These are phyloP conservation scores for Oryzias sinensis DNA, from an alignment of 2,797 vertebrate genomes.

Conservation along the genomic window DNA sequence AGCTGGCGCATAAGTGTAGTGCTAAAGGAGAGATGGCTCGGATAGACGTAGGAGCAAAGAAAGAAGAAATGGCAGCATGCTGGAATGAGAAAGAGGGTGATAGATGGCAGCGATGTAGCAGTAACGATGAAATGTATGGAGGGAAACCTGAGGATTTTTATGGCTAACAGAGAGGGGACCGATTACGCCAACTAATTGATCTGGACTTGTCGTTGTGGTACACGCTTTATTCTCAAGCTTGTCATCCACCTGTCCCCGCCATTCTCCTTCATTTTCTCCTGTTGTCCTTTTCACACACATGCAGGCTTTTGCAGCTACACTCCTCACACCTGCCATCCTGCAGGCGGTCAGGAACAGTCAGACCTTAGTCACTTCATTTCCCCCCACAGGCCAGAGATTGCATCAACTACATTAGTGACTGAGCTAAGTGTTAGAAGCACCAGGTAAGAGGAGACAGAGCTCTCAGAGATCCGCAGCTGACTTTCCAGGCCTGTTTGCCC, in stretches of 20 bases:
- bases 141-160: constrained; percentile 48
- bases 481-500: constrained; percentile 56
- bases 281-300: constrained; percentile 4
- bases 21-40: constrained; percentile 50
- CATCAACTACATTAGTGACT: constrained; percentile 59
- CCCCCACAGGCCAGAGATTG: constrained; percentile 51
- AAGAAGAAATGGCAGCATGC: constrained; percentile 5
- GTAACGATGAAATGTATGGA: constrained; percentile 64
- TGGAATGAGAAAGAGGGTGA: constrained; percentile 32
- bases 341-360: constrained; percentile 54
- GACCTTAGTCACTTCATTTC: constrained; percentile 69
- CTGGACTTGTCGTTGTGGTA: constrained; percentile 37
- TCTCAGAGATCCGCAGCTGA: constrained; percentile 35
- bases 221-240: constrained; percentile 32
- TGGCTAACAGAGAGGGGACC: constrained; percentile 35
- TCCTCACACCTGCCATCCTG: constrained; percentile 59
- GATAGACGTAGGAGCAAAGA: constrained; percentile 26
- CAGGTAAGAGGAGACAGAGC: constrained; percentile 42
- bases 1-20: constrained; percentile 67
- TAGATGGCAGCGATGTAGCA: constrained; percentile 48
- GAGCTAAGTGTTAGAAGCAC: constrained; percentile 56
- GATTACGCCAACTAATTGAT: constrained; percentile 69
- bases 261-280: not conserved
- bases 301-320: constrained; percentile 26
- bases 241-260: not conserved